phyloP scores from a whole-genome alignment of 2,888 invertebrate genomes.

The Copidosoma aretas region DNA sequence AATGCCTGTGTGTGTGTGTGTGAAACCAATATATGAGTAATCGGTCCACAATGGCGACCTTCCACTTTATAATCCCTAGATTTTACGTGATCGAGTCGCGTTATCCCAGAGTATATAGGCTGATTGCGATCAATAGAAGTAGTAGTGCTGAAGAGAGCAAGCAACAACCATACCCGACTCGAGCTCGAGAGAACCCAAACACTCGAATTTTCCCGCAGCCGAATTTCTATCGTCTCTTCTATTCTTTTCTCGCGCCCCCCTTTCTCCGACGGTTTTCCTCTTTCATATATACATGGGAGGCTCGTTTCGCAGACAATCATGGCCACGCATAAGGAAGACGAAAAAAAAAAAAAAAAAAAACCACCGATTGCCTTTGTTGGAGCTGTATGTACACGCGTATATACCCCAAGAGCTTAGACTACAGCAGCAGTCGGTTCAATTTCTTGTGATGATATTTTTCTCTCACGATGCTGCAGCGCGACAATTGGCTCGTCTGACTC shows the following conservation, averaged over 20 bases:
- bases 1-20: too few species aligned
- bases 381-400: too few species aligned
- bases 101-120: too few species aligned
- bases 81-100: too few species aligned
- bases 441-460: background rate
- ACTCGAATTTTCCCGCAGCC: conserved; percentile 36
- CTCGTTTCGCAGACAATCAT: conserved; percentile 21
- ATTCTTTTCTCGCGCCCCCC: conserved; percentile 11
- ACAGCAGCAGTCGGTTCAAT: background rate
- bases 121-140: too few species aligned
- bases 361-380: conserved; percentile 33
- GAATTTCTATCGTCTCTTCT: conserved; percentile 1
- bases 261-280: conserved; percentile 23
- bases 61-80: too few species aligned
- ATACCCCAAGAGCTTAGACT: too few species aligned
- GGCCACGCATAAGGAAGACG: conserved; percentile 1
- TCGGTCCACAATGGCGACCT: too few species aligned
- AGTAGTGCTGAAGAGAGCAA: too few species aligned
- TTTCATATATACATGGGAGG: background rate
- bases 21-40: too few species aligned
- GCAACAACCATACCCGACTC: too few species aligned
- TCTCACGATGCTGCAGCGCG: conserved; percentile 28
- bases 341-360: conserved; percentile 17
- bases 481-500: conserved; percentile 1
- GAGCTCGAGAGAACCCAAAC: conserved; percentile 33